Base-by-base conservation (phyloP, 2,797 vertebrate genomes). In the Nannoperca australis region DNA sequence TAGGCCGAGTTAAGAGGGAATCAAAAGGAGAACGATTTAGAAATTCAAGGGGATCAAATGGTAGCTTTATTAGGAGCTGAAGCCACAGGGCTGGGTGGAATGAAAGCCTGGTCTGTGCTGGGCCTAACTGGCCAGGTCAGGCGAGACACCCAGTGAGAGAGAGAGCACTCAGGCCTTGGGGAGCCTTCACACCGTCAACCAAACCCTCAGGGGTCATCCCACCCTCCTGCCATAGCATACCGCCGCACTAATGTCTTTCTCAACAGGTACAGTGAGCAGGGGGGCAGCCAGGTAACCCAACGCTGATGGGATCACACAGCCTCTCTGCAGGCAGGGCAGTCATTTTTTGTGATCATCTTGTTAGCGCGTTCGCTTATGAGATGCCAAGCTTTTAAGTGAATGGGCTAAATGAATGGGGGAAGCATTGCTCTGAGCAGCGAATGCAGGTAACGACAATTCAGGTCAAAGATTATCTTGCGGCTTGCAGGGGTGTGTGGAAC, bases 21-120 rank as follows among this genome's bases (percentile, higher is more conserved):
- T 97, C 93, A 96, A 98, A 97, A 95, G 88, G 84, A 95, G 95
- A 95, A 96, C 92, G 93, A 96, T 96, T 96, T 95, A 93, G 95
- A 96, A 94, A 97, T 96, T 97, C 96, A 97, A 97, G 95, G 95
- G 96, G 97, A 99, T 98, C 96, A 96, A 96, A 97, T 98, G 97
- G 95, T 97, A 92, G 96, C 95, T 97, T 98, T 97, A 97, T 97
- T 97, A 97, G 95, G 95, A 95, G 95, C 83, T 95, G 94, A 94
- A 97, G 96, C 95, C 92, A 93, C 94, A 92, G 94, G 96, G 95
- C 95, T 93, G 95, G 91, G 89, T 61, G 73, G 91, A 93, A 97
- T 97, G 97, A 99, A 99, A 97, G 96, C 95, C 93, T 87, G 86
- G 94, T 97, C 96, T 98, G 96, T 97, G 95, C 95, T 92, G 93